Evolutionary conservation across 2,797 vertebrate genomes (phyloP).

Genomic region (Enteromius fasciolatus): DNA sequence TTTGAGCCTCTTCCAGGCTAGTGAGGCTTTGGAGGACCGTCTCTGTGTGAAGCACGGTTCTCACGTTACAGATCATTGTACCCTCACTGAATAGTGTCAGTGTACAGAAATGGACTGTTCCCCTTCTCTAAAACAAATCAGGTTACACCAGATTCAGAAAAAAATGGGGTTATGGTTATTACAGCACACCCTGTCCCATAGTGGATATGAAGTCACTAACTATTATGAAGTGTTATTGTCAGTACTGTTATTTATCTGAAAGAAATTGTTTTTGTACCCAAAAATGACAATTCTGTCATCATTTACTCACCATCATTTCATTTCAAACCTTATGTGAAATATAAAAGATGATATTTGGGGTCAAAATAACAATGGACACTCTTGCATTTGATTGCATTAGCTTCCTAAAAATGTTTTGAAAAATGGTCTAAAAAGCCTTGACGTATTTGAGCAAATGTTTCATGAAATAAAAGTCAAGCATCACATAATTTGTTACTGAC

Average conservation of each 20-base stretch:
- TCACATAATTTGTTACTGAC: background rate
- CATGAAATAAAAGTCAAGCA: background rate
- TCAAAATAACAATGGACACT: background rate
- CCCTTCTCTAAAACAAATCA: constrained; percentile 38
- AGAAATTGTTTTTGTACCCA: background rate
- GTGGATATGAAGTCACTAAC: constrained; percentile 36
- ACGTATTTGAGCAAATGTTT: background rate
- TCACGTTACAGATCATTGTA: constrained; percentile 70
- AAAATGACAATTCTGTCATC: background rate
- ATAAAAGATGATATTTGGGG: background rate
- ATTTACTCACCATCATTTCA: background rate
- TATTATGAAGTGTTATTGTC: constrained; percentile 10
- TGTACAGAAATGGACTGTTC: constrained; percentile 58
- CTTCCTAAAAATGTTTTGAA: background rate
- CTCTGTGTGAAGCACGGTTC: constrained; percentile 63
- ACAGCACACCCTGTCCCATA: constrained; percentile 27
- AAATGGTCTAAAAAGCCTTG: too few relatives aligned
- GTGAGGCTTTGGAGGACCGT: constrained; percentile 49
- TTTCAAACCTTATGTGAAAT: background rate
- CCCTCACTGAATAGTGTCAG: constrained; percentile 62
- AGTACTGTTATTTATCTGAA: background rate
- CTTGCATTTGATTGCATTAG: background rate
- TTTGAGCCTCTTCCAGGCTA: constrained; percentile 66
- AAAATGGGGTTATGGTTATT: constrained; percentile 49
- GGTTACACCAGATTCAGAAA: constrained; percentile 47